phyloP scores from a whole-genome alignment of 2,113 vertebrate species.

The Glareola pratincola region DNA sequence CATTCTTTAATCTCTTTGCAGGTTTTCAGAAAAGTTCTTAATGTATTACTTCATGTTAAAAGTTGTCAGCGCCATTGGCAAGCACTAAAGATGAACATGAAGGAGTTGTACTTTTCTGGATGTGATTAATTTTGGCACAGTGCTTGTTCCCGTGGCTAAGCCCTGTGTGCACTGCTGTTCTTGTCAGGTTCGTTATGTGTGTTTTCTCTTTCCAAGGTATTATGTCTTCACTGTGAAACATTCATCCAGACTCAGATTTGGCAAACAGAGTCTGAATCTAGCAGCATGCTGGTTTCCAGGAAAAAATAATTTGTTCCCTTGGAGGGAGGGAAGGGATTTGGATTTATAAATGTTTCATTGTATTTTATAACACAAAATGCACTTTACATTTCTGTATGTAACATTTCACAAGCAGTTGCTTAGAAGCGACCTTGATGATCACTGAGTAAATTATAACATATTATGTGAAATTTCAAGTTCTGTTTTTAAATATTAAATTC shows the following conservation, averaged over 20 bases:
- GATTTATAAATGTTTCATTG: constrained; percentile 1
- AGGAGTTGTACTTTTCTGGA: constrained; percentile 18
- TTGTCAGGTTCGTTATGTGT: constrained; percentile 19
- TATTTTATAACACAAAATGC: background rate
- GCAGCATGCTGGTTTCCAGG: background rate
- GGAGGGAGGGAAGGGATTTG: background rate
- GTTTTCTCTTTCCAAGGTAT: constrained; percentile 24
- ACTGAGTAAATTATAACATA: background rate
- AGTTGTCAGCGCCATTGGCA: constrained; percentile 10
- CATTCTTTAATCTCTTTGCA: background rate
- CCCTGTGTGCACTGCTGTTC: constrained; percentile 30
- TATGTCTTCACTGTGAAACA: constrained; percentile 5
- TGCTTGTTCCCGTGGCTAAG: constrained; percentile 6
- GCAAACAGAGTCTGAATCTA: background rate
- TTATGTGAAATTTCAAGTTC: background rate
- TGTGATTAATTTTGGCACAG: constrained; percentile 15
- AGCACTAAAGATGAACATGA: background rate
- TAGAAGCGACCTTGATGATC: background rate
- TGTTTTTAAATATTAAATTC: background rate
- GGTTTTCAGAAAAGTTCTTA: background rate
- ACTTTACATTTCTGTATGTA: background rate
- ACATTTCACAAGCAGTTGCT: background rate
- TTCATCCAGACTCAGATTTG: constrained; percentile 21
- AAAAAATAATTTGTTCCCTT: constrained; percentile 23
- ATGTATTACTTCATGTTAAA: background rate